These are phyloP conservation scores for Amphipoea lucens DNA, from an alignment of 2,888 invertebrate genomes.

Conservation along the genomic window DNA sequence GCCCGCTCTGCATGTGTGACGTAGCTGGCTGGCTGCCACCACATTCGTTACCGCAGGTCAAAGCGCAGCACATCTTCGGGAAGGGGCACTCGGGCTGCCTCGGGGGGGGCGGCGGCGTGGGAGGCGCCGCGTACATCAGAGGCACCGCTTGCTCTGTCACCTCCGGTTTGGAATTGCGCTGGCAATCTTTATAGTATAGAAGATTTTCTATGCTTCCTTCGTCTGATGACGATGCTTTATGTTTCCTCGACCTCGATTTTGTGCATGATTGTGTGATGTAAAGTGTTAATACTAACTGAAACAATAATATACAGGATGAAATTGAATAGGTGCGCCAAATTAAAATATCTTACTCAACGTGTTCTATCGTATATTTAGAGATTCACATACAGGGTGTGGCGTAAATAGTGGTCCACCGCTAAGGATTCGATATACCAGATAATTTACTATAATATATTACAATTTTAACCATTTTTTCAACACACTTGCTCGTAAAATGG, in stretches of 20 bases:
- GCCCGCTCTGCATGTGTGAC: constrained; percentile 64
- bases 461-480: no score
- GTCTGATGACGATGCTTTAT: constrained; percentile 75
- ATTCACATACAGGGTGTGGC: no score
- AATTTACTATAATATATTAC: no score
- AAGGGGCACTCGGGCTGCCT: constrained; percentile 71
- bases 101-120: constrained; percentile 21
- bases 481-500: no score
- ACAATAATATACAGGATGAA: constrained; percentile 44
- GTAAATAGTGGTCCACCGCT: no score
- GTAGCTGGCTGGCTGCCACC: constrained; percentile 38
- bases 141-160: neutral
- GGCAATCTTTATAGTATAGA: constrained; percentile 84
- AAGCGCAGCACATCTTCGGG: constrained; percentile 83
- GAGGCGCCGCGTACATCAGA: neutral
- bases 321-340: neutral
- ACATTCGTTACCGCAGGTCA: constrained; percentile 82
- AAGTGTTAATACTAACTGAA: constrained; percentile 77
- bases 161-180: constrained; percentile 68
- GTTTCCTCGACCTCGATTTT: constrained; percentile 60
- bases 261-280: constrained; percentile 70
- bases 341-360: neutral
- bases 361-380: no score
- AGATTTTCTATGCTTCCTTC: constrained; percentile 86
- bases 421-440: no score